phyloP scores from a whole-genome alignment of 2,113 vertebrate species.

The Romanogobio albipinnatus region DNA sequence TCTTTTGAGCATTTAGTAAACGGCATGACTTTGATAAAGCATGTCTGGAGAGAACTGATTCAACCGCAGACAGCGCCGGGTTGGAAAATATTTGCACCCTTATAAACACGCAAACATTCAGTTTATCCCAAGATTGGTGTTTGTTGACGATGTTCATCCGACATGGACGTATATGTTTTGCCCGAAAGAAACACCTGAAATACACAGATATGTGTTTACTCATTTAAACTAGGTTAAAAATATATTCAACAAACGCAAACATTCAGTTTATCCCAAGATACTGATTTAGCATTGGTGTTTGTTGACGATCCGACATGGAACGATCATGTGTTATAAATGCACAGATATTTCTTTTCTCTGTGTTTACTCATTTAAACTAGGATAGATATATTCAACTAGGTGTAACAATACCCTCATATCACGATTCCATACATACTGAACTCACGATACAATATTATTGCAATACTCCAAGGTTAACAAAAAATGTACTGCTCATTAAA shows the following conservation, averaged over 20 bases:
- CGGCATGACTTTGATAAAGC: slow-evolving; percentile 49
- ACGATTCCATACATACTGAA: no score
- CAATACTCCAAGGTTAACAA: no score
- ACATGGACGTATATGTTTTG: not conserved
- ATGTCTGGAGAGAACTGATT: slow-evolving; percentile 55
- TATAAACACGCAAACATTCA: slow-evolving; percentile 44
- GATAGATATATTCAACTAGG: no score
- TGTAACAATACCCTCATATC: no score
- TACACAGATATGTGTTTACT: not conserved
- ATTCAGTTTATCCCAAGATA: slow-evolving; percentile 55
- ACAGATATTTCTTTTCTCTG: not conserved
- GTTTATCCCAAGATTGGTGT: slow-evolving; percentile 50
- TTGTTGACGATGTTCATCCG: not conserved
- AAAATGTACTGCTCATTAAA: no score
- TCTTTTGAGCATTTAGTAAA: slow-evolving; percentile 55
- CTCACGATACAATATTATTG: no score
- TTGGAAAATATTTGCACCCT: slow-evolving; percentile 29
- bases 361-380: no score
- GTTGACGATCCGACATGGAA: not conserved
- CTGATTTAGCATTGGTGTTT: not conserved
- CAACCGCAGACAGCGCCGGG: not conserved
- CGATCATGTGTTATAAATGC: not conserved
- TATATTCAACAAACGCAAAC: slow-evolving; percentile 12
- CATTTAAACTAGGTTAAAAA: no score
- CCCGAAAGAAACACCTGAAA: not conserved